These are phyloP conservation scores for Henricia sp. DNA, from an alignment of 53 echinoderm and acorn worm species.

Conservation along the genomic window DNA sequence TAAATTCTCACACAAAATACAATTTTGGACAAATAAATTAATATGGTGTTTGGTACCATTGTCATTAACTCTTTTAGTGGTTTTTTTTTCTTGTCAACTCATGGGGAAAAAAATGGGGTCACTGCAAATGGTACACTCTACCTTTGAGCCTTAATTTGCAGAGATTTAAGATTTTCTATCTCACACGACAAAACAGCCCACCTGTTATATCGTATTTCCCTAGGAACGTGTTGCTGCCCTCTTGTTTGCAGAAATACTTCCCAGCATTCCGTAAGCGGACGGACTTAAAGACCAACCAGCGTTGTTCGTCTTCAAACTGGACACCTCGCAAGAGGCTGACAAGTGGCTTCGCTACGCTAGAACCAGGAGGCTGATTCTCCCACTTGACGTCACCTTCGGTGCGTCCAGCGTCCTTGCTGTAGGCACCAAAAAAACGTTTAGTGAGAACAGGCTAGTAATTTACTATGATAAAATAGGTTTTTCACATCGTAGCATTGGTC, in stretches of 20 bases:
- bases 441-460: not conserved
- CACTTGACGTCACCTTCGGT: not conserved
- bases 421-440: not conserved
- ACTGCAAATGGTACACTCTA: too few species aligned
- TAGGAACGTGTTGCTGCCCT: not conserved
- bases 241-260: slow-evolving; percentile 17
- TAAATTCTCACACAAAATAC: too few species aligned
- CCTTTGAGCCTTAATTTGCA: too few species aligned
- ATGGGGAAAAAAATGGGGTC: too few species aligned
- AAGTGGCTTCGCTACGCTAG: not conserved
- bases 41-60: too few species aligned
- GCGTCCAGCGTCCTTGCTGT: not conserved
- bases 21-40: too few species aligned
- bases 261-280: slow-evolving; percentile 13
- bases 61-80: too few species aligned
- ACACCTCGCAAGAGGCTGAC: not conserved
- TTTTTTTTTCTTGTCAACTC: too few species aligned
- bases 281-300: not conserved
- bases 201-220: slow-evolving; percentile 22
- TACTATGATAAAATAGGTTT: not conserved
- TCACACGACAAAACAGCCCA: too few species aligned
- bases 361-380: slow-evolving; percentile 2
- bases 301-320: not conserved
- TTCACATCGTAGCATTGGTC: not conserved
- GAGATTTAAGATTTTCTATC: too few species aligned